Base-by-base conservation (phyloP, 2,888 invertebrate species). In the Spicauda simplicius region DNA sequence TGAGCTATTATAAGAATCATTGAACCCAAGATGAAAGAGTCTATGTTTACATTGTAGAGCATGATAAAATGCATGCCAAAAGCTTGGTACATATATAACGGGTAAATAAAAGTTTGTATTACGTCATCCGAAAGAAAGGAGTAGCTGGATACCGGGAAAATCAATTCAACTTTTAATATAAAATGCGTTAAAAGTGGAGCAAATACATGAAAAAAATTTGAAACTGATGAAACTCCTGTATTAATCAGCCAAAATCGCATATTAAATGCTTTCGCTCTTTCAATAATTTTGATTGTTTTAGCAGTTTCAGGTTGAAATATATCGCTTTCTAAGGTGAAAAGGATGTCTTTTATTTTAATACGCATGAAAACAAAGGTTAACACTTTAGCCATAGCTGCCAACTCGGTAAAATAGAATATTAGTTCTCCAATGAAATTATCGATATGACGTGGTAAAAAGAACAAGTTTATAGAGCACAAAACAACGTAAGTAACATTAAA, bases 21-120 rank as follows among this genome's bases (percentile, higher is more conserved):
- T 0, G 87, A 52, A 4, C 88, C 88, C 73, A 84, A 65, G 53
- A 88, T 78, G 69, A 86, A 87, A 1, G 83, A 76, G 63, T 90
- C 86, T 20, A 85, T 78, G 67, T 83, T 85, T 0, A 88, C 6
- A 73, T 83, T 82, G 45, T 72, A 83, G 8, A 80, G 73, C 83
- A 88, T 81, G 33, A 80, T 76, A 30, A 80, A 75, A 72, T 82
- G 76, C 64, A 88, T 85, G 0, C 84, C 84, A 14, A 81, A 2
- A 54, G 69, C 14, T 71, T 90, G 86, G 64, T 87, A 90, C 0
- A 83, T 73, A 70, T 83, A 90, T n/a, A 89, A 45, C 0, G 77
- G 77, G 69, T 86, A 87, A 54, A 83, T 74, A 64, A 76, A 81
- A 8, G 7, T 73, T 10, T 81, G 58, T 60, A 64, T 82, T 0